A percentile compares a stretch with the other conserved stretches of the same genome.
phyloP scores from a whole-genome alignment of 2,888 invertebrate genomes.

The Cacoxenus indagator region DNA sequence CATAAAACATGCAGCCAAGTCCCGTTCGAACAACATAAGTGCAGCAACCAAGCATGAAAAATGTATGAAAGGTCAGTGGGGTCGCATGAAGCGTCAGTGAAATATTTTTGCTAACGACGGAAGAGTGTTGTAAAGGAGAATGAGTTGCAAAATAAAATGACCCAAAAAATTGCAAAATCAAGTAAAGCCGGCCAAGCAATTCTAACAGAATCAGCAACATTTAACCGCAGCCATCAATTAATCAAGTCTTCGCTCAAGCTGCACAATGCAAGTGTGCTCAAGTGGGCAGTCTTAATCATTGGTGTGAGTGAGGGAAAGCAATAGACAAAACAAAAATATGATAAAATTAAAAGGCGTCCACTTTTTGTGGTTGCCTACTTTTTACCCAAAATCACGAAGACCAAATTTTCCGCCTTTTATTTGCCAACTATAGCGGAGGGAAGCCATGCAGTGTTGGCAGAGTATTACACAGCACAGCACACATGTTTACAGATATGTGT shows the following conservation, averaged over 20 bases:
- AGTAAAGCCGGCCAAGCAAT: conserved; percentile 34
- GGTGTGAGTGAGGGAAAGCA: neutral
- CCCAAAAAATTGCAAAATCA: neutral
- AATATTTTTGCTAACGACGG: conserved; percentile 48
- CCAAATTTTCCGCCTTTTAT: neutral
- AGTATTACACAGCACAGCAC: neutral
- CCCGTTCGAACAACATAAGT: neutral
- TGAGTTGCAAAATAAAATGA: no score
- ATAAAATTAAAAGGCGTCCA: conserved; percentile 3
- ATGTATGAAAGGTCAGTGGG: neutral
- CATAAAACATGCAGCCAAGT: conserved; percentile 16
- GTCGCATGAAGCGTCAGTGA: conserved; percentile 5
- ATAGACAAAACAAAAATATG: conserved; percentile 8
- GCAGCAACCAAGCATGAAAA: neutral
- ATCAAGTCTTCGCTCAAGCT: conserved; percentile 46
- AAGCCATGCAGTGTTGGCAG: neutral
- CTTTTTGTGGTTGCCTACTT: conserved; percentile 11
- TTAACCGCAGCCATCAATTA: conserved; percentile 54
- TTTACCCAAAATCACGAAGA: neutral
- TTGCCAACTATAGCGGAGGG: neutral
- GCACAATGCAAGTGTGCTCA: neutral
- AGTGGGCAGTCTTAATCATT: no score
- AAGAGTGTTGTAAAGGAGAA: conserved; percentile 8
- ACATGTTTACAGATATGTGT: neutral
- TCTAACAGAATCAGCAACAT: conserved; percentile 45